Base-by-base conservation (phyloP, 1,140 invertebrate species). In the Calephelis nemesis region DNA sequence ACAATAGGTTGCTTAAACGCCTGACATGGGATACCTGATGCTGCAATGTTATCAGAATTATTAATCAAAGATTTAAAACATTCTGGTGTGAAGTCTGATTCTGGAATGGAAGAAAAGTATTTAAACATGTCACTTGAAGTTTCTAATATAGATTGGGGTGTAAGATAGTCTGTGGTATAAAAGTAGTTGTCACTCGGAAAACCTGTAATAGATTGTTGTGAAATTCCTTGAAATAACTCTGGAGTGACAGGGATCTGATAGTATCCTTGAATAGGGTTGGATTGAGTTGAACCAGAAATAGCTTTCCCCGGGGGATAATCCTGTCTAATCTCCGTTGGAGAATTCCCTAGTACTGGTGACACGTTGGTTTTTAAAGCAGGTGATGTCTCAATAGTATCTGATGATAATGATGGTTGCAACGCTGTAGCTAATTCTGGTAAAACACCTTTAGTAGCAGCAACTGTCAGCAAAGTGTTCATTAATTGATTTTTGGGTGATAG, bases 381-480 rank as follows among this genome's bases (percentile, higher is more conserved):
- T 39, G 52, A 30, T 6, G 52, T 39, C 39, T 11, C 9, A 39
- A 39, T 11, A 39, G 54, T 1, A 40, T 67, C 45, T 49, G 5
- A 9, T 67, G 66, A 8, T 7, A 42, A 13, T 7, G 65, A 7
- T 48, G 54, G 60, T 48, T 67, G 50, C 9, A 67, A 13, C 5
- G 40, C 45, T 67, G 68, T 30, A n/a, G 60, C 68, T 62, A 49
- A 67, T 47, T 19, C 52, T 63, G 49, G 62, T 9, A 40, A 50
- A 40, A 64, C 54, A 49, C 63, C 47, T 45, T 69, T 69, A 13
- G 60, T 15, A 52, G 11, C 10, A 11, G 65, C 65, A 58, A 52
- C 54, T 39, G 54, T 60, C 6, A 60, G 54, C 11, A 60, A 60
- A 39, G 54, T 60, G 12, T 60, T 60, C 54, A 60, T 60, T 30